phyloP scores from a whole-genome alignment of 2,888 invertebrate genomes.

The Hoplodrina ambigua region DNA sequence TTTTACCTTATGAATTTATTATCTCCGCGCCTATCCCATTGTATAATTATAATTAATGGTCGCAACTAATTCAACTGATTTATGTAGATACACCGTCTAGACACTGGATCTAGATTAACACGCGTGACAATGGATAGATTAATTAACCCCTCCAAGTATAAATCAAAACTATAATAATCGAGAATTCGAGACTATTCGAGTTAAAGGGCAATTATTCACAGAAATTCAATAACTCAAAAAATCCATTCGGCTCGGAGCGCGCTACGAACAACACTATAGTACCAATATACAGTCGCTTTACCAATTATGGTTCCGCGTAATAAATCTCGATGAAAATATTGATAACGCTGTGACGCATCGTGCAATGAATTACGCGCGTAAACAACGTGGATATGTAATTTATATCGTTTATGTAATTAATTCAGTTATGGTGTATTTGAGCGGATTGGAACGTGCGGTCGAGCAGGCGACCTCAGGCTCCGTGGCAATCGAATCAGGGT shows the following conservation, averaged over 20 bases:
- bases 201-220: constrained; percentile 6
- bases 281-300: constrained; percentile 66
- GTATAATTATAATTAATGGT: constrained; percentile 57
- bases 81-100: constrained; percentile 53
- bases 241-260: constrained; percentile 1
- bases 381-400: constrained; percentile 73
- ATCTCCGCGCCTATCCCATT: constrained; percentile 25
- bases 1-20: constrained; percentile 30
- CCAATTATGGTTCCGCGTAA: constrained; percentile 77
- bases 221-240: constrained; percentile 16
- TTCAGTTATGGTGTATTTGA: constrained; percentile 66
- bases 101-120: constrained; percentile 56
- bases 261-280: constrained; percentile 41
- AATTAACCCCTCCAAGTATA: constrained; percentile 65
- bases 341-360: constrained; percentile 77
- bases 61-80: constrained; percentile 41
- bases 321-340: constrained; percentile 83
- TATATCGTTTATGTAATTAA: constrained; percentile 74
- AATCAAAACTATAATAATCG: constrained; percentile 46
- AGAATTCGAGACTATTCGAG: constrained; percentile 10
- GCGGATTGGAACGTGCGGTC: constrained; percentile 43
- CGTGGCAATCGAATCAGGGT: constrained; percentile 52
- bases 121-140: constrained; percentile 53
- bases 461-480: constrained; percentile 42
- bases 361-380: constrained; percentile 73